Percentiles rank a stretch among this genome's conserved stretches.
Evolutionary conservation across 2,113 vertebrate genomes (phyloP).

Genomic region (Cyphomyrus discorhynchus): DNA sequence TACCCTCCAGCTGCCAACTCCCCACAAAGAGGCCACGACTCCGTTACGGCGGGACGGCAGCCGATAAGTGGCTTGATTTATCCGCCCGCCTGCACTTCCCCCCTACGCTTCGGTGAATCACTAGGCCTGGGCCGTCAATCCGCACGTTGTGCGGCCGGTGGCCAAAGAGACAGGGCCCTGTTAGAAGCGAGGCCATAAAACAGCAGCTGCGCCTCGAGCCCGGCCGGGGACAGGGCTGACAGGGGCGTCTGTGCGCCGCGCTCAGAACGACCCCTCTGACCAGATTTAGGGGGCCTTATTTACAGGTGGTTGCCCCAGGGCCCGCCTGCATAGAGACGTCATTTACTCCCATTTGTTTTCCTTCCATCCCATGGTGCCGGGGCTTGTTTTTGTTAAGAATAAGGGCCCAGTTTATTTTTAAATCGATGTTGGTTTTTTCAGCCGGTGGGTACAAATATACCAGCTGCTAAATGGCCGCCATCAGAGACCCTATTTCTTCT

Average conservation of each 20-base stretch:
- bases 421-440: conserved; percentile 12
- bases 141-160: neutral
- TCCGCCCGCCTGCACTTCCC: neutral
- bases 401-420: conserved; percentile 21
- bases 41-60: neutral
- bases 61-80: conserved; percentile 10
- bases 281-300: conserved; percentile 13
- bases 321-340: conserved; percentile 13
- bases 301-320: conserved; percentile 9
- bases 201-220: neutral
- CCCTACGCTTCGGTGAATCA: neutral
- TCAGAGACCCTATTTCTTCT: conserved; percentile 6
- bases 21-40: neutral
- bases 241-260: conserved; percentile 9
- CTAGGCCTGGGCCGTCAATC: neutral
- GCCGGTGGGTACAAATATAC: conserved; percentile 11
- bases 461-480: conserved; percentile 7
- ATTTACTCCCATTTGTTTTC: conserved; percentile 16
- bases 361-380: conserved; percentile 5
- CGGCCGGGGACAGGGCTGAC: neutral
- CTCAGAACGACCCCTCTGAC: conserved; percentile 15
- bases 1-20: neutral
- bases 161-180: neutral
- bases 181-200: neutral
- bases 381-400: conserved; percentile 16